phyloP scores from a whole-genome alignment of 1,140 invertebrate genomes.

The Colletes gigas region DNA sequence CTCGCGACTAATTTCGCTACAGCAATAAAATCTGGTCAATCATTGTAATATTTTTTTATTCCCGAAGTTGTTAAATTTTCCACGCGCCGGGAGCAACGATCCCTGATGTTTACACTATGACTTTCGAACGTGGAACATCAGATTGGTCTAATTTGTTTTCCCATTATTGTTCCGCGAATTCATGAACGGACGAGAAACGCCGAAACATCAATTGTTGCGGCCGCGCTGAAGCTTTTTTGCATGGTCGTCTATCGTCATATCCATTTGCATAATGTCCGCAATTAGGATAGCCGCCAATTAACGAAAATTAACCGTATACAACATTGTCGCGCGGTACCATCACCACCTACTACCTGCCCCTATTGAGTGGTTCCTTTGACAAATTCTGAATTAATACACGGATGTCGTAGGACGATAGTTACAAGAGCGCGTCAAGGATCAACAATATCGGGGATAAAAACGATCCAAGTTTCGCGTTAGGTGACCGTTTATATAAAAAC shows the following conservation, averaged over 20 bases:
- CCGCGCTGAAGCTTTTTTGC: neutral
- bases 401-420: constrained; percentile 7
- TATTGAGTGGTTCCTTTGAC: constrained; percentile 44
- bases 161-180: neutral
- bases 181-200: neutral
- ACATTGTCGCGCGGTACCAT: constrained; percentile 7
- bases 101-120: too few species aligned
- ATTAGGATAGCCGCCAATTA: constrained; percentile 59
- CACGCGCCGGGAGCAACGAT: too few species aligned
- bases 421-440: too few species aligned
- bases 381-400: constrained; percentile 54
- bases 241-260: constrained; percentile 2
- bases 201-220: neutral
- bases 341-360: constrained; percentile 27
- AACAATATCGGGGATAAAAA: neutral
- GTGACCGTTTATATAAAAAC: neutral
- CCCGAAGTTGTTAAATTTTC: too few species aligned
- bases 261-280: constrained; percentile 58
- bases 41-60: too few species aligned
- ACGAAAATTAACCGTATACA: constrained; percentile 48
- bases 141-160: neutral
- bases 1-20: neutral
- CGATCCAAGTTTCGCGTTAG: too few species aligned
- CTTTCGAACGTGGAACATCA: too few species aligned
- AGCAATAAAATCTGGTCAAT: too few species aligned